phyloP scores from a whole-genome alignment of 2,113 vertebrate genomes.

The Prinia subflava region DNA sequence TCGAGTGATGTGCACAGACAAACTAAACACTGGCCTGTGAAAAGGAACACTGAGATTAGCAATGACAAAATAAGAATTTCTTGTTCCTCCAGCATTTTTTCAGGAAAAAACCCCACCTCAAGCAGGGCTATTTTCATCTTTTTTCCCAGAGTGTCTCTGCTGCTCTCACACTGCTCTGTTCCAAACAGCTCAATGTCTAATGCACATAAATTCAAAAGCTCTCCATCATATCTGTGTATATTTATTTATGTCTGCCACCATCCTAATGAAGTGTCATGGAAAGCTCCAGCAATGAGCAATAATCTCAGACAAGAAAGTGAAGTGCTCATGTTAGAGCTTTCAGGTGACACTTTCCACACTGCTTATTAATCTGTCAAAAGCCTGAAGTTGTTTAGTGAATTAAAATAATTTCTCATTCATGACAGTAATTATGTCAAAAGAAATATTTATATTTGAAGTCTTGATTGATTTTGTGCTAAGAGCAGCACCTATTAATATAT shows the following conservation, averaged over 20 bases:
- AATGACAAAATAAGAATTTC: background rate
- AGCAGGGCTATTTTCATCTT: background rate
- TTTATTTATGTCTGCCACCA: constrained; percentile 42
- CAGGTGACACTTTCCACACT: background rate
- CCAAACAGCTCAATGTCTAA: background rate
- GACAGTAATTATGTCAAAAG: background rate
- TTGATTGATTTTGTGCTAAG: background rate
- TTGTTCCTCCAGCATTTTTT: background rate
- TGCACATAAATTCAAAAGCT: background rate
- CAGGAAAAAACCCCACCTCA: background rate
- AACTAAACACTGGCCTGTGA: background rate
- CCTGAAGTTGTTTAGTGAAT: background rate
- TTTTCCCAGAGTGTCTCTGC: background rate
- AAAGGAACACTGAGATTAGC: background rate
- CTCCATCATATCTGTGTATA: background rate
- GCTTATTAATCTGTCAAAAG: constrained; percentile 1
- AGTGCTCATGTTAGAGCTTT: background rate
- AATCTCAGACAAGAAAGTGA: background rate
- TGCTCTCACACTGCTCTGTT: background rate
- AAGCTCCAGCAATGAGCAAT: constrained; percentile 31
- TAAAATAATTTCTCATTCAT: background rate
- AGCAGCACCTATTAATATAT: background rate
- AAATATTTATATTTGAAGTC: background rate
- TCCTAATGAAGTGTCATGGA: constrained; percentile 13
- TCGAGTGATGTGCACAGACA: background rate